These are phyloP conservation scores for Omphaloscelis lunosa DNA, from an alignment of 2,888 invertebrate genomes.

Conservation along the genomic window DNA sequence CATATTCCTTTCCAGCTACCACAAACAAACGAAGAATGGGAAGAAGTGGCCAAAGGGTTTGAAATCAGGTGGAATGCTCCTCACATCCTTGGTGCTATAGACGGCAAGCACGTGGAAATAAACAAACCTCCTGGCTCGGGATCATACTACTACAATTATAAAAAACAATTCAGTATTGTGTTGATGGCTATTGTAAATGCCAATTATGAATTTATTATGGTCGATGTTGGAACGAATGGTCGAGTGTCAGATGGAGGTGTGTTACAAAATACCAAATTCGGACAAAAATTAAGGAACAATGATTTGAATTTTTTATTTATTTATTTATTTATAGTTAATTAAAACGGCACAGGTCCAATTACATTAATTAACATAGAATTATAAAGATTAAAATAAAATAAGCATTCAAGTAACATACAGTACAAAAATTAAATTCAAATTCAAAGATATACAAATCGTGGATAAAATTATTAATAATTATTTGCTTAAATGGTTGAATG, in stretches of 20 bases:
- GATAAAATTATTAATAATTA: too few relatives aligned
- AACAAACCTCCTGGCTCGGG: not conserved
- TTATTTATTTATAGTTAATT: too few relatives aligned
- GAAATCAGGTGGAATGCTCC: slow-evolving; percentile 13
- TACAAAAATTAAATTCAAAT: too few relatives aligned
- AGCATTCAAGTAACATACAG: too few relatives aligned
- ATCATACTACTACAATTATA: slow-evolving; percentile 10
- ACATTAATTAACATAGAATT: too few relatives aligned
- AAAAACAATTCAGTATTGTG: slow-evolving; percentile 9
- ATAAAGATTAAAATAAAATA: too few relatives aligned
- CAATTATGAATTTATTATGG: slow-evolving; percentile 29
- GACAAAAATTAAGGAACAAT: slow-evolving; percentile 16
- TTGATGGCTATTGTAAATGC: slow-evolving; percentile 27
- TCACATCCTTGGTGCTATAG: not conserved
- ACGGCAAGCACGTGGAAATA: slow-evolving; percentile 5
- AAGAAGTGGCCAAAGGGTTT: slow-evolving; percentile 12
- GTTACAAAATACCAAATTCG: slow-evolving; percentile 25
- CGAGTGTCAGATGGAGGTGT: slow-evolving; percentile 29
- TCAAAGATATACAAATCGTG: too few relatives aligned
- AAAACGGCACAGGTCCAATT: too few relatives aligned
- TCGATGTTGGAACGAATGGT: slow-evolving; percentile 28
- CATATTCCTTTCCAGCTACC: not conserved
- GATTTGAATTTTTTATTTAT: too few relatives aligned
- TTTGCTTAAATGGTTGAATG: too few relatives aligned
- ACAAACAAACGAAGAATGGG: slow-evolving; percentile 7